Evolutionary conservation across 2,888 invertebrate species (phyloP).

Genomic region (Spilosoma lubricipeda): DNA sequence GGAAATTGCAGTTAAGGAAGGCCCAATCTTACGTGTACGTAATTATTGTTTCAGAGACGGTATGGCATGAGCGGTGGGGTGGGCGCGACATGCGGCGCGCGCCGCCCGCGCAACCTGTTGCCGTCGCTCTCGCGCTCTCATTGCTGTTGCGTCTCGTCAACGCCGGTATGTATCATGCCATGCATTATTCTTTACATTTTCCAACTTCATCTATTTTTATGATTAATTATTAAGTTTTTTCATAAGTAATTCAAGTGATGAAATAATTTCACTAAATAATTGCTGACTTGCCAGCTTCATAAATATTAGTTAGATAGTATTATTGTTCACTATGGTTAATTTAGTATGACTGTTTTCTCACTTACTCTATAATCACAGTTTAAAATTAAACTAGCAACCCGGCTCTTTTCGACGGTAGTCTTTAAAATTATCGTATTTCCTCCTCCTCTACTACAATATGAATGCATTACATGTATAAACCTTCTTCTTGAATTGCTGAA

Average conservation of each 20-base stretch:
- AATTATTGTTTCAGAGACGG: slow-evolving; percentile 73
- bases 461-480: too few species aligned
- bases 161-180: slow-evolving; percentile 69
- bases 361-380: too few species aligned
- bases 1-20: neutral
- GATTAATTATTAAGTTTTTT: too few species aligned
- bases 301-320: neutral
- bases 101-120: slow-evolving; percentile 84
- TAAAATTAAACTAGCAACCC: too few species aligned
- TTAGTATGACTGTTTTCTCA: too few species aligned
- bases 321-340: neutral
- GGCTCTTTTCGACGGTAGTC: too few species aligned
- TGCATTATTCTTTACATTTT: neutral
- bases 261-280: slow-evolving; percentile 15
- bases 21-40: neutral
- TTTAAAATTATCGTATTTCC: too few species aligned
- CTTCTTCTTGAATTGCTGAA: too few species aligned
- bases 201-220: neutral
- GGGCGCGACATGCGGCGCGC: slow-evolving; percentile 86
- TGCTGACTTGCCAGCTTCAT: slow-evolving; percentile 12
- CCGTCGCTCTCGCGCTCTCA: slow-evolving; percentile 78
- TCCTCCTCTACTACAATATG: too few species aligned
- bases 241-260: too few species aligned
- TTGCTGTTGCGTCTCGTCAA: slow-evolving; percentile 76
- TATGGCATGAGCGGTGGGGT: slow-evolving; percentile 84